Conservation (phyloP, 2,113 vertebrate genomes). For the Tenrec ecaudatus region DNA sequence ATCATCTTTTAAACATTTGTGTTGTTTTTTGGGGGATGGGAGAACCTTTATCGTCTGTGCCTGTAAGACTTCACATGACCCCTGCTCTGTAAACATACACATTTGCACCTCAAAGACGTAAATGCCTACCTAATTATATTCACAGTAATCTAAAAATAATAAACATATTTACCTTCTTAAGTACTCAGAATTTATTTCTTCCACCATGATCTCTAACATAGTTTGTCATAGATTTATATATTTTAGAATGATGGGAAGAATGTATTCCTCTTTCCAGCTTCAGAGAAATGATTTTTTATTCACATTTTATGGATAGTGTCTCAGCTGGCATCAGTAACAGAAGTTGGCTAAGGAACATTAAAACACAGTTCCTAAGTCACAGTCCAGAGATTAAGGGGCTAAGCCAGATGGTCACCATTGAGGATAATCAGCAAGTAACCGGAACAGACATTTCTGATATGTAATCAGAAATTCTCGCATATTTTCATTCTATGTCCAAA, state of each 20-base stretch:
- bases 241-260: slow-evolving; percentile 31
- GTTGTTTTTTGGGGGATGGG: background rate
- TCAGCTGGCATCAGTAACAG: slow-evolving; percentile 46
- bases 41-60: background rate
- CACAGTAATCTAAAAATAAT: slow-evolving; percentile 2
- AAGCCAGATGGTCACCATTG: background rate
- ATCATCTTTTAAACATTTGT: background rate
- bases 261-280: slow-evolving; percentile 44
- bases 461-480: slow-evolving; percentile 7
- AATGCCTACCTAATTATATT: background rate
- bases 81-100: background rate
- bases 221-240: slow-evolving; percentile 33
- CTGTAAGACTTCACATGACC: too few relatives aligned
- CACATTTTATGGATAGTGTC: slow-evolving; percentile 15
- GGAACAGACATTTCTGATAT: background rate
- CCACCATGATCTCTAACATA: background rate
- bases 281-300: slow-evolving; percentile 22
- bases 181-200: slow-evolving; percentile 9
- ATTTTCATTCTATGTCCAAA: background rate
- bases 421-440: background rate
- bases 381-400: background rate
- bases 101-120: background rate
- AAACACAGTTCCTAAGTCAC: slow-evolving; percentile 7
- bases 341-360: background rate
- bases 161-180: slow-evolving; percentile 5